phyloP scores from a whole-genome alignment of 1,140 invertebrate species.

The Drosophila ananassae region DNA sequence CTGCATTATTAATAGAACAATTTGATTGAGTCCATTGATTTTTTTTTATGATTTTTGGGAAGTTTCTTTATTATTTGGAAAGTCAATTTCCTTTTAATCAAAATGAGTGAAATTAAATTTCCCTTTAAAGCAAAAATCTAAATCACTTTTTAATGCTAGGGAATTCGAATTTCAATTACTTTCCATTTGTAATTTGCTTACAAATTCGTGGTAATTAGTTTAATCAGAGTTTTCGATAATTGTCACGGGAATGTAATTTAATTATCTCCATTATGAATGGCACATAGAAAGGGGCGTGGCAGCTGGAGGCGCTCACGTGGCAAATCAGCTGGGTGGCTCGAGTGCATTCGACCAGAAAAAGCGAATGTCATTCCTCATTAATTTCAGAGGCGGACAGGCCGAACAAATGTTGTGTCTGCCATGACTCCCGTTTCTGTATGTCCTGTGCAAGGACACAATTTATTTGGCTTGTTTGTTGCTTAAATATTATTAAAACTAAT shows the following conservation, averaged over 20 bases:
- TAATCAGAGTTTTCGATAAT: constrained; percentile 9
- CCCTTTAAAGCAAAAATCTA: no score
- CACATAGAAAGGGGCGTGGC: neutral
- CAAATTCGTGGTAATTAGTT: neutral
- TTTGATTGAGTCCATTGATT: constrained; percentile 8
- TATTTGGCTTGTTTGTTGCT: constrained; percentile 28
- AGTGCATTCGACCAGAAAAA: constrained; percentile 31
- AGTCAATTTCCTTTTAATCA: no score
- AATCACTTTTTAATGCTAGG: neutral
- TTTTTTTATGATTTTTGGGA: no score
- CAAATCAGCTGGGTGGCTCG: constrained; percentile 10
- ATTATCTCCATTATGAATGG: constrained; percentile 32
- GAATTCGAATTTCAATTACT: neutral
- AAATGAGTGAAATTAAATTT: no score
- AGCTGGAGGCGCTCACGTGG: constrained; percentile 9
- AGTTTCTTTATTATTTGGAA: no score
- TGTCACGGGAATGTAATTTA: constrained; percentile 16
- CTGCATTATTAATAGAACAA: constrained; percentile 23
- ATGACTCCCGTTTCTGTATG: constrained; percentile 38
- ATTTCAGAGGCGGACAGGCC: constrained; percentile 5
- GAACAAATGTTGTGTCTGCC: constrained; percentile 58
- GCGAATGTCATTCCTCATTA: constrained; percentile 48
- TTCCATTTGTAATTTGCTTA: neutral
- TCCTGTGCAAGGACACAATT: constrained; percentile 26
- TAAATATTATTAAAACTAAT: constrained; percentile 80